These are phyloP conservation scores for Polyommatus icarus DNA, from an alignment of 2,888 invertebrate genomes.

Conservation along the genomic window DNA sequence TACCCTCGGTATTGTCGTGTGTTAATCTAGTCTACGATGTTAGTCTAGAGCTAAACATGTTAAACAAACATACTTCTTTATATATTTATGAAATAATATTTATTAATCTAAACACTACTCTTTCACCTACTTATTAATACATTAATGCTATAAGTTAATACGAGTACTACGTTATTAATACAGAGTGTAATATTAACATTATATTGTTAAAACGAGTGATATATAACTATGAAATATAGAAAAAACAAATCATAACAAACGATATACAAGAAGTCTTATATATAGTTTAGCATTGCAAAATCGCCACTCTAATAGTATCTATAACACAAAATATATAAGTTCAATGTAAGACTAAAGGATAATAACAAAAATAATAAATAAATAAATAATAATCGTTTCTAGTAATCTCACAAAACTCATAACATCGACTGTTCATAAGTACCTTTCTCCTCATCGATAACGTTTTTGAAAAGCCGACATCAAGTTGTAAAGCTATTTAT, in stretches of 20 bases:
- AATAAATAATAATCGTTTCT: constrained; percentile 46
- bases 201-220: constrained; percentile 58
- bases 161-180: constrained; percentile 62
- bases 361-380: constrained; percentile 48
- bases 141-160: constrained; percentile 74
- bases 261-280: constrained; percentile 48
- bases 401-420: constrained; percentile 59
- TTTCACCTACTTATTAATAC: constrained; percentile 73
- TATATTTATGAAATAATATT: constrained; percentile 77
- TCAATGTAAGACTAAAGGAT: constrained; percentile 40
- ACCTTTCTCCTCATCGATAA: constrained; percentile 76
- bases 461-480: constrained; percentile 78
- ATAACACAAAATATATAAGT: constrained; percentile 37
- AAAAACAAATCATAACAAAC: constrained; percentile 62
- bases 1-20: constrained; percentile 56
- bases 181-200: constrained; percentile 52
- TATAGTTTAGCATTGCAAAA: constrained; percentile 17
- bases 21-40: constrained; percentile 78
- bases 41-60: constrained; percentile 80
- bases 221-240: constrained; percentile 53
- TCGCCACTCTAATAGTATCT: constrained; percentile 39
- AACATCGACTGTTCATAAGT: constrained; percentile 75
- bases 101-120: constrained; percentile 76
- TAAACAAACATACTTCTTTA: constrained; percentile 79
- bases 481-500: constrained; percentile 75